Base-by-base conservation (phyloP, 2,888 invertebrate species). In the Ochlodes sylvanus region DNA sequence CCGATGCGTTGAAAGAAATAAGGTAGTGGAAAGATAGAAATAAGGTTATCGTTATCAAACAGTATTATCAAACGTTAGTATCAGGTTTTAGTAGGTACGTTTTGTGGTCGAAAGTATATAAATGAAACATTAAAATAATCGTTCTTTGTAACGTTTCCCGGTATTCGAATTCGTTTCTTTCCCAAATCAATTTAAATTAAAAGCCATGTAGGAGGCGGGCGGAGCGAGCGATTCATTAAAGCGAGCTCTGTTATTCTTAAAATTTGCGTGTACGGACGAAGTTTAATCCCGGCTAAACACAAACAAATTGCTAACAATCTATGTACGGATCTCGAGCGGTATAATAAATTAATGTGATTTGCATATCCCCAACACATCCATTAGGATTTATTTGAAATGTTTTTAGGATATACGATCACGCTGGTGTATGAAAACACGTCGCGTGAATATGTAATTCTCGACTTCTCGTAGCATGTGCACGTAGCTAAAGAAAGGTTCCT, bases 361-460 rank as follows among this genome's bases (percentile, higher is more conserved):
- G 66, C 66, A 67, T 67, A 67, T 55, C 60, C 60, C 66, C 38
- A 66, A 54, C 58, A 66, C 66, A 60, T 66, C 66, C 66, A 66
- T 66, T 66, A 66, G 54, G 52, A 66, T 66, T 66, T 60, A 58
- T 66, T 42, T 27, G 57, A 50, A 57, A 66, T 66, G 66, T 66
- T 66, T 60, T 60, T 42, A 32, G 38, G 52, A n/a, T 52, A 41
- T 65, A 12, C 57, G 21, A 44, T 41, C 50, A 17, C 34, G 38
- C 19, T 7, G 9, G 12, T 38, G 21, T 38, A 54, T 54, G 32
- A 21, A 17, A 27, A 54, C 14, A 17, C 50, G 3, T 19, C 19
- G 7, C 10, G 19, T 52, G 21, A 52, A 52, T 52, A 52, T 19
- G 14, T 52, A 27, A 27, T 21, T 12, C 17, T 10, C 17, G 7